Evolutionary conservation across 2,888 invertebrate species (phyloP).

Genomic region (Ganaspis brasiliensis): DNA sequence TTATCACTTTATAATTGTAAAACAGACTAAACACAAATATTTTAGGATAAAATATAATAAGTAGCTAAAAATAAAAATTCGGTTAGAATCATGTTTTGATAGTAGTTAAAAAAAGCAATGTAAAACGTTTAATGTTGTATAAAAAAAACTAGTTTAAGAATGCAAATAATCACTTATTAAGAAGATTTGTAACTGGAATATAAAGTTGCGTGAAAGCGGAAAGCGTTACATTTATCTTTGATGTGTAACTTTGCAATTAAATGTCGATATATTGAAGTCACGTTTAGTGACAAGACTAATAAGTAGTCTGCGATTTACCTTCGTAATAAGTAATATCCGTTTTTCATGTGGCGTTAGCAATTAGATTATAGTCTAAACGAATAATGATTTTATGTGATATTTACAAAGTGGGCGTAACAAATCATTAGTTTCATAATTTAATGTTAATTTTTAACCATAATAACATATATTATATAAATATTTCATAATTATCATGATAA

Average conservation of each 20-base stretch:
- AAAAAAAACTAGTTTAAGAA: not conserved
- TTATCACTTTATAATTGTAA: too few species aligned
- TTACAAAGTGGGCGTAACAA: constrained; percentile 9
- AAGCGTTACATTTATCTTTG: not conserved
- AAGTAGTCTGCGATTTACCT: constrained; percentile 30
- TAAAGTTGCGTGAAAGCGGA: not conserved
- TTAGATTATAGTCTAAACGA: constrained; percentile 19
- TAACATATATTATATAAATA: too few species aligned
- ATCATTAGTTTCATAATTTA: not conserved
- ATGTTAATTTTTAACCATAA: too few species aligned
- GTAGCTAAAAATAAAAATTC: too few species aligned
- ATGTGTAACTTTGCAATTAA: not conserved
- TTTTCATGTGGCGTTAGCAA: constrained; percentile 25
- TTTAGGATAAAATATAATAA: too few species aligned
- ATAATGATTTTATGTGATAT: not conserved
- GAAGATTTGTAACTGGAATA: not conserved
- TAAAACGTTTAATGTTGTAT: not conserved
- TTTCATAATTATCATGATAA: too few species aligned
- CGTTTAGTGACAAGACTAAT: constrained; percentile 4
- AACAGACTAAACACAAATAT: too few species aligned
- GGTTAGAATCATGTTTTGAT: too few species aligned
- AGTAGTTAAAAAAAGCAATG: not conserved
- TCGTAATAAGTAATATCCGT: constrained; percentile 31
- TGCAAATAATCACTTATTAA: not conserved
- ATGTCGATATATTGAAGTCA: constrained; percentile 25